phyloP scores from a whole-genome alignment of 2,888 invertebrate species.

The Andrena flavipes region DNA sequence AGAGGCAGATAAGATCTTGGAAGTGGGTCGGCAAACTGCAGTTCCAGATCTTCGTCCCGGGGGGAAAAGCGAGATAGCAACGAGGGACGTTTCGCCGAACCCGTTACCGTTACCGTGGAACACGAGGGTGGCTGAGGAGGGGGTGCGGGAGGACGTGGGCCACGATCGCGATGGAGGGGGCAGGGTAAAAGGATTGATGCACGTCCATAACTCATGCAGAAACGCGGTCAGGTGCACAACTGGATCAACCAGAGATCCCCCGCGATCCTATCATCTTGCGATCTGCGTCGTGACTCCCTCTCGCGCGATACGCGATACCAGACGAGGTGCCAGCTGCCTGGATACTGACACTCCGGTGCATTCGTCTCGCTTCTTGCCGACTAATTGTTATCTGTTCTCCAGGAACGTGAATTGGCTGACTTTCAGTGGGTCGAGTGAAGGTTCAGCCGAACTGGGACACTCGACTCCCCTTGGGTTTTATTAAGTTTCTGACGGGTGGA shows the following conservation, averaged over 20 bases:
- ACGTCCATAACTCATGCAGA: conserved; percentile 78
- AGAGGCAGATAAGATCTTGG: conserved; percentile 65
- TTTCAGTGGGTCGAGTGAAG: no score
- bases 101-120: conserved; percentile 66
- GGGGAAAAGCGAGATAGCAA: conserved; percentile 65
- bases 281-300: conserved; percentile 70
- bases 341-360: conserved; percentile 10
- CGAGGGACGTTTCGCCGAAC: conserved; percentile 67
- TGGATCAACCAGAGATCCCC: conserved; percentile 76
- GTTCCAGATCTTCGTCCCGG: conserved; percentile 66
- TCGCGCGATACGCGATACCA: conserved; percentile 57
- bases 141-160: conserved; percentile 34
- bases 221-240: conserved; percentile 83
- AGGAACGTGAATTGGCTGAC: no score
- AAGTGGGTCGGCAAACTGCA: conserved; percentile 70
- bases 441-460: no score
- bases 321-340: conserved; percentile 48
- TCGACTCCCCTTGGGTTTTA: no score
- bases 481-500: no score
- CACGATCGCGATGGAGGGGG: conserved; percentile 40
- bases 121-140: conserved; percentile 52
- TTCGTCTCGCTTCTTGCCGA: conserved; percentile 2
- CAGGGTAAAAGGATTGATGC: conserved; percentile 74
- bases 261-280: conserved; percentile 66
- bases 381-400: conserved; percentile 47